Evolutionary conservation across 2,797 vertebrate species (phyloP).

Genomic region (Anguilla obscura): DNA sequence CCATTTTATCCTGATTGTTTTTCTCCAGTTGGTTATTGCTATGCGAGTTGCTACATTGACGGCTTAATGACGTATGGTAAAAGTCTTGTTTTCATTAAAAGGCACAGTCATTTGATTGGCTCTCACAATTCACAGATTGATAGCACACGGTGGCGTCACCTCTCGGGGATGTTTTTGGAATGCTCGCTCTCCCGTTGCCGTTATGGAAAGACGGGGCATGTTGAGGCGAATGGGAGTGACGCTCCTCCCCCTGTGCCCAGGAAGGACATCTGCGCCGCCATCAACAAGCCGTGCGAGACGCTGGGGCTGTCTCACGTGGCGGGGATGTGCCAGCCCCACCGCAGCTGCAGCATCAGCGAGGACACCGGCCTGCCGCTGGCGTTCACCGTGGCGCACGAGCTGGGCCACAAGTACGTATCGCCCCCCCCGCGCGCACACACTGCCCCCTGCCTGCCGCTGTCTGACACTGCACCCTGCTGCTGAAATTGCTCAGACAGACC

Average conservation of each 20-base stretch:
- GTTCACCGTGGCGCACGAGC: conserved; percentile 93
- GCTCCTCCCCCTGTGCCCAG: conserved; percentile 59
- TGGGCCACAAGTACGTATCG: conserved; percentile 91
- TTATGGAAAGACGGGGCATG: neutral
- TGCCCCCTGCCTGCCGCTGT: neutral
- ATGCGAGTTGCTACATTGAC: neutral
- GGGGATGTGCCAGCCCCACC: conserved; percentile 91
- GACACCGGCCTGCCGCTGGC: conserved; percentile 93
- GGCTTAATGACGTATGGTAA: neutral
- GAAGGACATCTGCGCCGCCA: conserved; percentile 90
- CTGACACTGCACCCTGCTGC: neutral
- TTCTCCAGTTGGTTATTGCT: neutral
- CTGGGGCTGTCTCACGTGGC: conserved; percentile 93
- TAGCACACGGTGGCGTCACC: neutral
- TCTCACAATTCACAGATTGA: neutral
- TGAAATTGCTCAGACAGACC: neutral
- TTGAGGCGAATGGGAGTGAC: neutral
- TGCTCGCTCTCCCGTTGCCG: neutral
- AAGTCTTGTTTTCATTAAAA: neutral
- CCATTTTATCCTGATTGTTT: neutral
- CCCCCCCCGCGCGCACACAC: neutral
- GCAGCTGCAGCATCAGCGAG: conserved; percentile 94
- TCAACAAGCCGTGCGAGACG: conserved; percentile 94
- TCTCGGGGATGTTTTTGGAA: neutral
- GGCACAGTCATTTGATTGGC: neutral